phyloP scores from a whole-genome alignment of 2,113 vertebrate genomes.

The Myodes glareolus region DNA sequence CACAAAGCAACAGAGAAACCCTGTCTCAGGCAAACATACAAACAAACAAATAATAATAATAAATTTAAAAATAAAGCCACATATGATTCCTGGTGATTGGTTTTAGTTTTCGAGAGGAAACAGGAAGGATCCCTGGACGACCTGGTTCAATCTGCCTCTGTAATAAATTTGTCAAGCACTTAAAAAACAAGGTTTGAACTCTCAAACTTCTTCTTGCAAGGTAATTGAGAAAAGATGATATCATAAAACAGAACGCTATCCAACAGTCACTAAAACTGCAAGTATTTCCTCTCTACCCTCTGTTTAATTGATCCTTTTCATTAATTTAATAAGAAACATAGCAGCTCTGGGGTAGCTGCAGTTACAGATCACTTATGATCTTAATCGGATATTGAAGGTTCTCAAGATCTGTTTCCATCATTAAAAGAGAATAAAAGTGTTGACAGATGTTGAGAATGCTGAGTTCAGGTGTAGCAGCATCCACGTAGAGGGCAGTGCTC shows the following conservation, averaged over 20 bases:
- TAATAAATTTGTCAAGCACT: background rate
- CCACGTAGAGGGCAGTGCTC: background rate
- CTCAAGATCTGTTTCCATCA: background rate
- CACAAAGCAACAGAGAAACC: too few relatives aligned
- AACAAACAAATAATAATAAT: too few relatives aligned
- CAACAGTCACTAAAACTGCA: background rate
- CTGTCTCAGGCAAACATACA: too few relatives aligned
- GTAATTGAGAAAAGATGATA: background rate
- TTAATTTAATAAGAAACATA: background rate
- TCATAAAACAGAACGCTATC: background rate
- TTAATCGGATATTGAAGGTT: background rate
- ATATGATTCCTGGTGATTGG: background rate
- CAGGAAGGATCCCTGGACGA: background rate
- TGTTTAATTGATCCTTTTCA: background rate
- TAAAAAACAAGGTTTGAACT: background rate
- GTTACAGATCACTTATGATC: background rate
- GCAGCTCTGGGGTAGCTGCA: fast-evolving
- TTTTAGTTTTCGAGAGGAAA: background rate
- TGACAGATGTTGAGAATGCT: too few relatives aligned
- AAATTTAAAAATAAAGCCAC: background rate
- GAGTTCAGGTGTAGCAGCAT: background rate
- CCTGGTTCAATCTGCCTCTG: background rate
- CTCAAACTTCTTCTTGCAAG: too few relatives aligned
- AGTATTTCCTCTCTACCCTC: background rate
- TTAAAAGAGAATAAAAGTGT: too few relatives aligned